Evolutionary conservation across 2,113 vertebrate genomes (phyloP).

Genomic region (Sterrhoptilus dennistouni): DNA sequence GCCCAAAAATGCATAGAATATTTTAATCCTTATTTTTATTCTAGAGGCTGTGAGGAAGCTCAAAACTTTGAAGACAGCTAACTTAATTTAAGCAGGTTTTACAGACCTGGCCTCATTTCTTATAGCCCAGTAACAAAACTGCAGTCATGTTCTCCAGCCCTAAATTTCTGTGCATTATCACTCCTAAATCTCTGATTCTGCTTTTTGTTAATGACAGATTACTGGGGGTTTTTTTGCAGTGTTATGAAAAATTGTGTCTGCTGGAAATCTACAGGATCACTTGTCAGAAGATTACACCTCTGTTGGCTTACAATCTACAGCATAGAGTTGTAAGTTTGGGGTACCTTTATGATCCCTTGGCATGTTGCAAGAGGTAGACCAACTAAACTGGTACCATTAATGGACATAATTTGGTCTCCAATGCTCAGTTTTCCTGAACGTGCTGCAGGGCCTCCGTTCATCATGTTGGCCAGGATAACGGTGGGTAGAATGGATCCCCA

Average conservation of each 20-base stretch:
- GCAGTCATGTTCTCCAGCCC: neutral
- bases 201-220: neutral
- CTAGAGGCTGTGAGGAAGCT: neutral
- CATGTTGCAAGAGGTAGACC: constrained; percentile 96
- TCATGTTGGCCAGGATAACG: constrained; percentile 98
- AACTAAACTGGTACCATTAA: constrained; percentile 97
- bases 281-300: neutral
- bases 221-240: neutral
- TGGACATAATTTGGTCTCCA: constrained; percentile 99
- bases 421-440: constrained; percentile 98
- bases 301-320: neutral
- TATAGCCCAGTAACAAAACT: neutral
- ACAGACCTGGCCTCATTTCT: neutral
- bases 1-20: neutral
- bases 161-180: neutral
- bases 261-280: neutral
- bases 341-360: constrained; percentile 98
- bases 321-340: neutral
- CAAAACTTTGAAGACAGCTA: neutral
- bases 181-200: neutral
- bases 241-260: neutral
- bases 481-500: constrained; percentile 99
- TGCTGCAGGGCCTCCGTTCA: constrained; percentile 94
- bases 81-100: neutral
- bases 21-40: neutral